A percentile compares a stretch with the other conserved stretches of the same genome.
Evolutionary conservation across 2,113 vertebrate genomes (phyloP).

Genomic region (Entomyzon cyanotis): DNA sequence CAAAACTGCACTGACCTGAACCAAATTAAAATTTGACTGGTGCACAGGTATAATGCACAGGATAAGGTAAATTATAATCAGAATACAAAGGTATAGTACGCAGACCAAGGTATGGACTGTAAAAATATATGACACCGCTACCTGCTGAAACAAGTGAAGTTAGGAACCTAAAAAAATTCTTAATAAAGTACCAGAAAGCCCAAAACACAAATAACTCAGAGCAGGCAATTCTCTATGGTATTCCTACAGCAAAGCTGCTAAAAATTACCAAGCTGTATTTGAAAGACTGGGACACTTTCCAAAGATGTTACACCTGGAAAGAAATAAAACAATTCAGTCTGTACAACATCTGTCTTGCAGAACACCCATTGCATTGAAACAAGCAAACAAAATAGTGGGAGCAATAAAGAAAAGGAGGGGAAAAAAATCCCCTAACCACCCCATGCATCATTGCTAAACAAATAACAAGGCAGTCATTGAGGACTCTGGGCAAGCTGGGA

Average conservation of each 20-base stretch:
- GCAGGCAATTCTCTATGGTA: not conserved
- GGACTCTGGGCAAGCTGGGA: not conserved
- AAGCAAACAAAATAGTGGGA: not conserved
- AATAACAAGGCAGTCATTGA: not conserved
- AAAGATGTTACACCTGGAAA: slow-evolving; percentile 49
- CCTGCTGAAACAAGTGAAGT: not conserved
- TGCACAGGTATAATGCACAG: not conserved
- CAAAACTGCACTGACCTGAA: not conserved
- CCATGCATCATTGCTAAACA: not conserved
- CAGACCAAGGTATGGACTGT: not conserved
- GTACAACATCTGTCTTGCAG: slow-evolving; percentile 19
- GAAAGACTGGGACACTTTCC: slow-evolving; percentile 31
- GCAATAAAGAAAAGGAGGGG: not conserved
- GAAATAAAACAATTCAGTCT: slow-evolving; percentile 18
- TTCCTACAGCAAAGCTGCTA: not conserved
- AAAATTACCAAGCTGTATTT: not conserved
- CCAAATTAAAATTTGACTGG: not conserved
- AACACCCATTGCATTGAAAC: slow-evolving; percentile 1
- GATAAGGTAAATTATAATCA: not conserved
- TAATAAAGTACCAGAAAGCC: slow-evolving; percentile 10
- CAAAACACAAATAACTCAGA: not conserved
- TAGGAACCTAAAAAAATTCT: not conserved
- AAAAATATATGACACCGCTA: not conserved
- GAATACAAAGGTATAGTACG: not conserved
- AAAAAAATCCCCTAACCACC: not conserved